A percentile compares a stretch with the other conserved stretches of the same genome.
These are phyloP conservation scores for Dynastes grantii DNA, from an alignment of 2,888 invertebrate genomes.

Conservation along the genomic window DNA sequence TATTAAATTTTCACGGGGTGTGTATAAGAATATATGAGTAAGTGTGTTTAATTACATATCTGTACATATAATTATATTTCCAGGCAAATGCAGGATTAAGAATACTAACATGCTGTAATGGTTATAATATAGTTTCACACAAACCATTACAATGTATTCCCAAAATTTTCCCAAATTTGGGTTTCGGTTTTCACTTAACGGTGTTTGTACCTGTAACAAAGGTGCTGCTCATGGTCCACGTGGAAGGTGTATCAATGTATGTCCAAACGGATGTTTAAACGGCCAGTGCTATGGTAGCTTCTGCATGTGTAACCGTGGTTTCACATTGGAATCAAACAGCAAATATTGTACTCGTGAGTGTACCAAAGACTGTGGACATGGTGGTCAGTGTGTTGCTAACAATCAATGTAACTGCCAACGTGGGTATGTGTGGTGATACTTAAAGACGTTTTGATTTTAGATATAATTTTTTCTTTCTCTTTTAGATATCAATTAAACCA, in stretches of 20 bases:
- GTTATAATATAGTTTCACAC: slow-evolving; percentile 77
- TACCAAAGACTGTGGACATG: slow-evolving; percentile 72
- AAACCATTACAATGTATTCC: slow-evolving; percentile 75
- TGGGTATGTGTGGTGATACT: slow-evolving; percentile 66
- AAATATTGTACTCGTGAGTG: slow-evolving; percentile 78
- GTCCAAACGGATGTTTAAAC: slow-evolving; percentile 80
- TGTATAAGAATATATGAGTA: too few species aligned
- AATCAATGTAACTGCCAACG: slow-evolving; percentile 75
- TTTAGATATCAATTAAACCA: slow-evolving; percentile 32
- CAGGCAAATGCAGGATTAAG: slow-evolving; percentile 77
- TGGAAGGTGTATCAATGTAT: slow-evolving; percentile 76
- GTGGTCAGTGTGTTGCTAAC: slow-evolving; percentile 73
- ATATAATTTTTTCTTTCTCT: too few species aligned
- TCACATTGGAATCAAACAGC: slow-evolving; percentile 73
- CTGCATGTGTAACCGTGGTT: slow-evolving; percentile 79
- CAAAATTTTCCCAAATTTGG: too few species aligned
- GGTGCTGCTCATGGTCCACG: slow-evolving; percentile 75
- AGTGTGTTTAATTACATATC: not conserved
- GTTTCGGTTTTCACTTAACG: too few species aligned
- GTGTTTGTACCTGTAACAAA: slow-evolving; percentile 77
- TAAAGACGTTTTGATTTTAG: not conserved
- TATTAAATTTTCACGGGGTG: too few species aligned
- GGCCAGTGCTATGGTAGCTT: slow-evolving; percentile 77
- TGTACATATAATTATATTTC: slow-evolving; percentile 53
- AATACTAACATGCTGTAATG: slow-evolving; percentile 81